Conservation (phyloP, 1,140 invertebrate species). For the Colletes gigas region DNA sequence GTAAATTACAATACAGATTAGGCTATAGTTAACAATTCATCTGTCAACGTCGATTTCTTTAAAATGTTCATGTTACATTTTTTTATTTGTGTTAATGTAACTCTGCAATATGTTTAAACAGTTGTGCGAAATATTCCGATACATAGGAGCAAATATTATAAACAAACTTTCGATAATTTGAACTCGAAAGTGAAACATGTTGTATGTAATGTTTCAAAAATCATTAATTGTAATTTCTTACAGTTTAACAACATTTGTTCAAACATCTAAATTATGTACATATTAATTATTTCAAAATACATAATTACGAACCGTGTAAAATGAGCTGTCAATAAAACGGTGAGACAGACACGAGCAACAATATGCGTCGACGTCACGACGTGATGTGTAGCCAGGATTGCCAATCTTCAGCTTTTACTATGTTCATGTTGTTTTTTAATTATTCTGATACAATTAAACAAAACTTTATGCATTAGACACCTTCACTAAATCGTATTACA, state of each 20-base stretch:
- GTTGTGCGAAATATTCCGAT: background rate
- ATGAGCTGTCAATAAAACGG: conserved; percentile 2
- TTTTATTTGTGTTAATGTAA: background rate
- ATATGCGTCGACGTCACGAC: conserved; percentile 31
- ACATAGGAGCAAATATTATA: background rate
- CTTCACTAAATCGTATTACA: too few species aligned
- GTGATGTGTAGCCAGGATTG: conserved; percentile 30
- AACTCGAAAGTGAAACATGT: background rate
- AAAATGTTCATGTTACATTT: background rate
- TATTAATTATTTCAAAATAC: background rate
- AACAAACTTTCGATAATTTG: conserved; percentile 2
- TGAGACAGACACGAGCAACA: background rate
- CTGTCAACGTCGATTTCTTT: background rate
- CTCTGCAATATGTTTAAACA: background rate
- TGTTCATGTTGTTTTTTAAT: background rate
- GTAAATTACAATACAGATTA: background rate
- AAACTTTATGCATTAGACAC: too few species aligned
- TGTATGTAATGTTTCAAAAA: background rate
- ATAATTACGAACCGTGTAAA: conserved; percentile 14
- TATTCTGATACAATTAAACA: too few species aligned
- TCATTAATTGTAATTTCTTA: background rate
- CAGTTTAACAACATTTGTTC: background rate
- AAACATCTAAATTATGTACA: background rate
- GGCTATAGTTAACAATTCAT: background rate
- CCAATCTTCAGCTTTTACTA: conserved; percentile 4